phyloP scores from a whole-genome alignment of 64 coral and sea anemone species.

The Porites australiensis region DNA sequence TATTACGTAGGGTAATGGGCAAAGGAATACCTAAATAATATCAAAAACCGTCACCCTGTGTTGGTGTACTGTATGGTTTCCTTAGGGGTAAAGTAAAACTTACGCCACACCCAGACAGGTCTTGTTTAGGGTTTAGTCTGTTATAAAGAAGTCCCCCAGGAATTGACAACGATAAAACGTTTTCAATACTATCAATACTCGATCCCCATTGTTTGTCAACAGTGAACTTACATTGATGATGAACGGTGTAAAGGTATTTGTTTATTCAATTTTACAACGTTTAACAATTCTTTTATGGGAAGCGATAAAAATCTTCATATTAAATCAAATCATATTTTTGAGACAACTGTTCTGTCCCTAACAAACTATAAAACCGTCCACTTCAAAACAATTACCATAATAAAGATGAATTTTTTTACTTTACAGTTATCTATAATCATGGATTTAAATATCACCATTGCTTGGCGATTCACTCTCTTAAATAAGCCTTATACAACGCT shows the following conservation, averaged over 20 bases:
- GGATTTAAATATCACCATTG: conserved; percentile 12
- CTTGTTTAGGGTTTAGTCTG: no score
- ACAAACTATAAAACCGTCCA: not conserved
- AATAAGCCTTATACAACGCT: conserved; percentile 15
- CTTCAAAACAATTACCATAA: not conserved
- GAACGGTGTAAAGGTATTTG: not conserved
- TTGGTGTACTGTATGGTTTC: no score
- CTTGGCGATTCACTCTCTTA: conserved; percentile 17
- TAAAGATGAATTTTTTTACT: not conserved
- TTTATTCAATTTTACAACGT: not conserved
- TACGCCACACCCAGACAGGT: no score
- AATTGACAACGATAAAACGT: no score
- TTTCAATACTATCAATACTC: no score
- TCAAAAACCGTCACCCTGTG: no score
- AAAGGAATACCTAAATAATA: no score
- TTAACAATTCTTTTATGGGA: not conserved
- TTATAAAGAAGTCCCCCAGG: no score
- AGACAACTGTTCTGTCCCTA: not conserved
- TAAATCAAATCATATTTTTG: not conserved
- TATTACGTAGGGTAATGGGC: no score
- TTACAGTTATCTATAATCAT: not conserved
- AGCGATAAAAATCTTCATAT: not conserved
- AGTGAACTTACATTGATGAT: not conserved
- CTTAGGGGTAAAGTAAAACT: no score
- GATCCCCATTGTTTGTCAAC: not conserved